Conservation (phyloP, 2,113 vertebrate genomes). For the Semnornis frantzii region DNA sequence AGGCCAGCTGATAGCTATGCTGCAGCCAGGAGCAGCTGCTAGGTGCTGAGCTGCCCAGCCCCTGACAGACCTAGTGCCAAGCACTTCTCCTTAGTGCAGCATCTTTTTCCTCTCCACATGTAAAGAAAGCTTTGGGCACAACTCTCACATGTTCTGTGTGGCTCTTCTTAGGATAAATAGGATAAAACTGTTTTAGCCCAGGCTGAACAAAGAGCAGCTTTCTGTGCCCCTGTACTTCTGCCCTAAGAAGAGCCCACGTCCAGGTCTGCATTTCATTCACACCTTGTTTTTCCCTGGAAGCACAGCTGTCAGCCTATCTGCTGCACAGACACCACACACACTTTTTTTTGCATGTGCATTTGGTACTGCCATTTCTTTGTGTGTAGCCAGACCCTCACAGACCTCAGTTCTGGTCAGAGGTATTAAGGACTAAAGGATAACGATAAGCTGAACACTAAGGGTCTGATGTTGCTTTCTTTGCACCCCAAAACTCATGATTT, state of each 20-base stretch:
- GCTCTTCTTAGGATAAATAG: conserved; percentile 68
- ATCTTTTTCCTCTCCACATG: conserved; percentile 55
- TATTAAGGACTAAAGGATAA: conserved; percentile 7
- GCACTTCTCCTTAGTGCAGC: conserved; percentile 42
- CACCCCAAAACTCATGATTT: background rate
- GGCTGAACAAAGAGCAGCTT: background rate
- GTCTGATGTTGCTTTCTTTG: conserved; percentile 27
- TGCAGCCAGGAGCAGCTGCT: background rate
- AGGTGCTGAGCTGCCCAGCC: background rate
- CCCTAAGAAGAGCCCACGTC: conserved; percentile 63
- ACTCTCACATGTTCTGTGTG: conserved; percentile 61
- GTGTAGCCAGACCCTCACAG: conserved; percentile 23
- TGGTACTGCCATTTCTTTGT: conserved; percentile 50
- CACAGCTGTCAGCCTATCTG: conserved; percentile 63
- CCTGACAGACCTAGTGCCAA: background rate
- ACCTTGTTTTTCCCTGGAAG: conserved; percentile 61
- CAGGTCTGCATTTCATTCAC: conserved; percentile 69
- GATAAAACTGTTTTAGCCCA: background rate
- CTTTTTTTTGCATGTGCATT: conserved; percentile 74
- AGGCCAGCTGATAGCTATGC: background rate
- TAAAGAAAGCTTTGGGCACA: conserved; percentile 72
- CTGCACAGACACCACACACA: conserved; percentile 36
- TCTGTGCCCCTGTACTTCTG: background rate
- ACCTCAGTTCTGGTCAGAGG: conserved; percentile 8
- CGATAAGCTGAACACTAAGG: conserved; percentile 45